A percentile compares a stretch with the other conserved stretches of the same genome.
Evolutionary conservation across 2,797 vertebrate genomes (phyloP).

Genomic region (Cuniculus paca): DNA sequence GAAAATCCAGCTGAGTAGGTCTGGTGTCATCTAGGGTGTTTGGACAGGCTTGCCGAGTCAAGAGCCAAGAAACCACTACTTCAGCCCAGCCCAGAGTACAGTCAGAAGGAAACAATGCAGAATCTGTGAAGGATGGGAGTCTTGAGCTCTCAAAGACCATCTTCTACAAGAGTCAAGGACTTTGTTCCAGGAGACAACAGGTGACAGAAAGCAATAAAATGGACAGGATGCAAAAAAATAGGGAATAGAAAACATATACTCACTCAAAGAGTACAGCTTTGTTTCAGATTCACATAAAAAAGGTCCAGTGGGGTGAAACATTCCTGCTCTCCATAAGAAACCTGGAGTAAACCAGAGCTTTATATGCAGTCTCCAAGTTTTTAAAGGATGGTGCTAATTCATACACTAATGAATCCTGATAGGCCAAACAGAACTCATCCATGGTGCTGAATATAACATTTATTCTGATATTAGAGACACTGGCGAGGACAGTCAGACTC

Average conservation of each 20-base stretch:
- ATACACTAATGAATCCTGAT: not conserved
- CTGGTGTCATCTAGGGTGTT: not conserved
- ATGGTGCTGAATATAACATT: not conserved
- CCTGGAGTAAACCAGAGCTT: not conserved
- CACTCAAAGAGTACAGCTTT: accelerated
- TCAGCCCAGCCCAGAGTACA: accelerated
- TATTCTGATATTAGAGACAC: not conserved
- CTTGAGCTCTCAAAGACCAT: not conserved
- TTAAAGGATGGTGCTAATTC: not conserved
- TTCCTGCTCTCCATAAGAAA: not conserved
- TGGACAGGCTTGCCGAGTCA: not conserved
- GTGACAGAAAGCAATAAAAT: accelerated
- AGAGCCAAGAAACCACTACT: accelerated
- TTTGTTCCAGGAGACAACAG: not conserved
- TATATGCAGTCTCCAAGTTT: not conserved
- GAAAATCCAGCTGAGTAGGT: not conserved
- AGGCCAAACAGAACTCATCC: not conserved
- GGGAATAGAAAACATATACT: accelerated
- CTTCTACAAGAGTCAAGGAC: not conserved
- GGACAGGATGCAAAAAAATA: accelerated
- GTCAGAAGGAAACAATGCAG: not conserved
- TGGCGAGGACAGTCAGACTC: not conserved
- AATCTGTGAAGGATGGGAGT: not conserved
- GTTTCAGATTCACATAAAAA: not conserved
- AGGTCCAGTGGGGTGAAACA: not conserved